A percentile compares a stretch with the other conserved stretches of the same genome.
Evolutionary conservation across 2,888 invertebrate genomes (phyloP).

Genomic region (Tyria jacobaeae): DNA sequence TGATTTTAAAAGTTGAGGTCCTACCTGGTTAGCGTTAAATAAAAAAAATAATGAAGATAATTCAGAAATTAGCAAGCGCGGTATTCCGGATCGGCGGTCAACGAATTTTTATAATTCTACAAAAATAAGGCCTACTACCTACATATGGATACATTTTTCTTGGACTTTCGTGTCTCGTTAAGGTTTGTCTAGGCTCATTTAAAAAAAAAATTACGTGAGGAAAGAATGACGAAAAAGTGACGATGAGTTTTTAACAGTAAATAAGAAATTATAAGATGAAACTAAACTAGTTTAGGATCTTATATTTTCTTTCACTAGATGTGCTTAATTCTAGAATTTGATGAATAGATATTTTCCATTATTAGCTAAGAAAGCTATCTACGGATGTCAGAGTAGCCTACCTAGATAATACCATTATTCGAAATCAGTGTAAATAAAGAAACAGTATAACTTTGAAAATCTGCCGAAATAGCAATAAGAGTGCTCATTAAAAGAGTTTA

Average conservation of each 20-base stretch:
- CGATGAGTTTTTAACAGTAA: too few species aligned
- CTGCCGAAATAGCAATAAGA: slow-evolving; percentile 11
- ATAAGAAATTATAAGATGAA: too few species aligned
- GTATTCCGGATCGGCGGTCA: slow-evolving; percentile 72
- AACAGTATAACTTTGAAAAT: neutral
- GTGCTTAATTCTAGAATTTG: neutral
- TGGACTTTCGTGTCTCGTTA: slow-evolving; percentile 48
- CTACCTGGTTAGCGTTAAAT: slow-evolving; percentile 76
- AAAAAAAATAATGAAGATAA: slow-evolving; percentile 73
- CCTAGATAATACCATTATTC: neutral
- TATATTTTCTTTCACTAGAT: neutral
- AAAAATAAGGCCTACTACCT: slow-evolving; percentile 51
- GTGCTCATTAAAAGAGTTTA: slow-evolving; percentile 23
- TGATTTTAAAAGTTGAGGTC: slow-evolving; percentile 77
- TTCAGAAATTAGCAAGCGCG: slow-evolving; percentile 72
- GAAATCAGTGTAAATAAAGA: neutral
- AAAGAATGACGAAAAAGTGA: too few species aligned
- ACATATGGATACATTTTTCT: slow-evolving; percentile 57
- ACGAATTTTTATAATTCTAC: slow-evolving; percentile 51
- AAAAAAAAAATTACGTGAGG: too few species aligned
- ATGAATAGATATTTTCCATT: too few species aligned
- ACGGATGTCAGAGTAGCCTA: neutral
- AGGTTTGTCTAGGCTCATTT: too few species aligned
- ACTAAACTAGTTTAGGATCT: too few species aligned
- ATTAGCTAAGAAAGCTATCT: too few species aligned